Evolutionary conservation across 2,113 vertebrate genomes (phyloP), one percentile per base, ranked within the genome.

Genomic region (Nothocercus nigrocapillus): DNA sequence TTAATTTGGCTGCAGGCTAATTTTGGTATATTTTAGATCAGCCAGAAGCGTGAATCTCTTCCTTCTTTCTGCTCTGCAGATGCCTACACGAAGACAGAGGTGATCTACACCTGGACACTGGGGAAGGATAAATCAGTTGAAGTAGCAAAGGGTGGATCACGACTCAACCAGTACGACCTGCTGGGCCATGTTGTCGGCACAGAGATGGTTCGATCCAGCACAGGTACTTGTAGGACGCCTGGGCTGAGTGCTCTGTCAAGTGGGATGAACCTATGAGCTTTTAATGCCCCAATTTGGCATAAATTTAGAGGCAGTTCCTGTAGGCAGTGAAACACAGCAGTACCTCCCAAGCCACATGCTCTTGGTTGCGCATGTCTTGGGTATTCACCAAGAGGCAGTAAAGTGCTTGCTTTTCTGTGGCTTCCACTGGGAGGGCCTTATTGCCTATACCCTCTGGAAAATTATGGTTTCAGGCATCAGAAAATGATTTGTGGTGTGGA

Each of bases 51-150:
- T 74, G 85, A 77, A 74, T 9, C 58, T 89, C 89, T 36, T 95
- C 72, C 45, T 92, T 93, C 87, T 34, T 59, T 44, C 80, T 96
- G 61, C 51, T 59, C 67, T 7, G 2, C 96, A 99, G 99, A 99
- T 97, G 99, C 99, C 49, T 99, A 99, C 96, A 99, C 99, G 42
- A 99, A 99, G 80, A 99, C 99, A 1, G 99, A 99, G 97, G 99
- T 99, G 81, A 98, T 99, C 95, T 99, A 99, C 94, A 98, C 99
- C 76, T 99, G 99, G 99, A 99, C 99, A 13, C 98, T 98, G 79
- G 99, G 98, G 7, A 98, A 99, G 64, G 98, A 99, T 83, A 98
- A 98, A 47, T 99, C 99, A 2, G 99, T 99, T 34, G 97, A 99
- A 76, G 99, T 99, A 61, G 99, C 99, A 1, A 98, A 99, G 77